Evolutionary conservation across 2,113 vertebrate species (phyloP).

Genomic region (Neogobius melanostomus): DNA sequence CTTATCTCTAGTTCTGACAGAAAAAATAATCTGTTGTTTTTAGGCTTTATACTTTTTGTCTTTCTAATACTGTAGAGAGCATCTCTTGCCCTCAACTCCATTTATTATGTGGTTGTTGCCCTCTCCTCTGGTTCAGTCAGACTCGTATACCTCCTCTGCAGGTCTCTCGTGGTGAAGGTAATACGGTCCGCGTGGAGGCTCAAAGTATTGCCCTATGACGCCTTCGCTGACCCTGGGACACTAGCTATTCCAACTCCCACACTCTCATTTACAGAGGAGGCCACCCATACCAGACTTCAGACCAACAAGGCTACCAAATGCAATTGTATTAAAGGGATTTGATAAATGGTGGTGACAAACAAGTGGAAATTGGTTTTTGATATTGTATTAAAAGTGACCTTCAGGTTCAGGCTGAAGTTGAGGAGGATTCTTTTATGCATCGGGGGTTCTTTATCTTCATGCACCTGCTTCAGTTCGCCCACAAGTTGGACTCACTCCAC

Average conservation of each 20-base stretch:
- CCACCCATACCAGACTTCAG: constrained; percentile 28
- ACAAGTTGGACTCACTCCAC: background rate
- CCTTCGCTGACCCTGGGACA: constrained; percentile 29
- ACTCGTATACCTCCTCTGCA: constrained; percentile 26
- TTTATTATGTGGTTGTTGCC: constrained; percentile 10
- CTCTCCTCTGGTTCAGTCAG: constrained; percentile 19
- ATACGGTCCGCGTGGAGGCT: constrained; percentile 36
- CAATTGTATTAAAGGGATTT: constrained; percentile 82
- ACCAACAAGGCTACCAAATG: constrained; percentile 65
- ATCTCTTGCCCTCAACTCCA: constrained; percentile 5
- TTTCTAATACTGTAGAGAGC: constrained; percentile 5
- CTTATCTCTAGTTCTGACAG: too few species aligned
- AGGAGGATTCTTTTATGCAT: constrained; percentile 14
- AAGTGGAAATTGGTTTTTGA: constrained; percentile 85
- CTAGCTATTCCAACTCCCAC: constrained; percentile 40
- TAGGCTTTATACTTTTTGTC: background rate
- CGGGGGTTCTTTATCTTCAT: constrained; percentile 11
- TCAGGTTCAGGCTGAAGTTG: constrained; percentile 73
- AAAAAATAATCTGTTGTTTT: too few species aligned
- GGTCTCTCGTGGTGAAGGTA: constrained; percentile 30
- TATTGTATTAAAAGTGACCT: constrained; percentile 85
- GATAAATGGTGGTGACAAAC: constrained; percentile 85
- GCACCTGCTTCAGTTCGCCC: constrained; percentile 1
- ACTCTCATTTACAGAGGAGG: constrained; percentile 45
- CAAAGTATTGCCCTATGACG: constrained; percentile 15